Conservation (phyloP, 2,797 vertebrate species). For the Champsocephalus esox region DNA sequence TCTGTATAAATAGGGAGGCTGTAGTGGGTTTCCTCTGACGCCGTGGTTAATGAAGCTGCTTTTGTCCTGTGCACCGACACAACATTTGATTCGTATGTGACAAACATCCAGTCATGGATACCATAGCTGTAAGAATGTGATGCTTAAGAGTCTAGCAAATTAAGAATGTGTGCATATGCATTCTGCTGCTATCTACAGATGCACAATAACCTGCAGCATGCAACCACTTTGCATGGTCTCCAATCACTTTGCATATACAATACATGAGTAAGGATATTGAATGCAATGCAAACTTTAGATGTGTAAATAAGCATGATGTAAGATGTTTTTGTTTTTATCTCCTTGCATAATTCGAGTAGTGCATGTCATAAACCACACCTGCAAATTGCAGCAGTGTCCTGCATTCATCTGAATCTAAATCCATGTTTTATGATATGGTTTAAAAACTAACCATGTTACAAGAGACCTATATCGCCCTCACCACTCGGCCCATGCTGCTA, state of each 20-base stretch:
- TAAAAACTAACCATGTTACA: not conserved
- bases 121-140: not conserved
- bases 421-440: too few species aligned
- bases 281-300: not conserved
- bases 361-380: not conserved
- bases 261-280: not conserved
- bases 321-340: not conserved
- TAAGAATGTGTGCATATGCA: not conserved
- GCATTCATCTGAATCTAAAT: not conserved
- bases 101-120: conserved; percentile 10
- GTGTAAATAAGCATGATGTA: not conserved
- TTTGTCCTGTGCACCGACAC: conserved; percentile 10
- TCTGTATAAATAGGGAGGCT: conserved; percentile 22
- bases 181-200: not conserved
- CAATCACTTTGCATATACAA: not conserved
- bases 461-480: not conserved
- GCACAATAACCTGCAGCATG: not conserved
- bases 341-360: not conserved
- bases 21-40: not conserved
- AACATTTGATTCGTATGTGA: conserved; percentile 23
- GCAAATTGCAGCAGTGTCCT: not conserved
- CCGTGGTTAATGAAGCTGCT: not conserved
- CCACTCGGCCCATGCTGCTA: not conserved
- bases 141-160: not conserved
- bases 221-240: not conserved